Percentiles rank a stretch among this genome's conserved stretches.
Evolutionary conservation across 1,140 invertebrate species (phyloP).

Genomic region (Pseudomyrmex flavicornis): DNA sequence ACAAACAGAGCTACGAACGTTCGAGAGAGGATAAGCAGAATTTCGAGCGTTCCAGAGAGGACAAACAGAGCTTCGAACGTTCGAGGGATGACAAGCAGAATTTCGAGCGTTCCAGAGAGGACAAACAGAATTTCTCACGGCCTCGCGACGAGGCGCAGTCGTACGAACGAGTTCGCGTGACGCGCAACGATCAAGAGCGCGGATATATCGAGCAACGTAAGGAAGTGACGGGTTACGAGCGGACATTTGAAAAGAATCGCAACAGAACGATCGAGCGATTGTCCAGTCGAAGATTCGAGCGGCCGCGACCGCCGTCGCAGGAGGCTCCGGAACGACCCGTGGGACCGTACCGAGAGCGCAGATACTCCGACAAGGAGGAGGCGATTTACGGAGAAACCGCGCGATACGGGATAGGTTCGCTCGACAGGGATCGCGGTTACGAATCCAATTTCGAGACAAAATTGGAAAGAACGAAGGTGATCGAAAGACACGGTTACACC

Average conservation of each 20-base stretch:
- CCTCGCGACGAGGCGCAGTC: constrained; percentile 34
- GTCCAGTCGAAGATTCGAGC: constrained; percentile 78
- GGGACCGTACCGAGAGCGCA: constrained; percentile 74
- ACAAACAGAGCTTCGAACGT: constrained; percentile 12
- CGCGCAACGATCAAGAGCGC: constrained; percentile 40
- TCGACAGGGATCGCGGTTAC: constrained; percentile 83
- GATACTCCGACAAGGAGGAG: constrained; percentile 82
- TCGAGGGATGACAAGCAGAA: constrained; percentile 28
- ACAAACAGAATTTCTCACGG: constrained; percentile 30
- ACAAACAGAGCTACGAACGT: constrained; percentile 13
- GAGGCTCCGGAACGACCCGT: constrained; percentile 83
- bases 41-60: background rate
- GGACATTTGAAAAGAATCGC: constrained; percentile 79
- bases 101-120: background rate
- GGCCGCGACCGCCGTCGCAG: constrained; percentile 81
- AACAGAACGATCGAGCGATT: constrained; percentile 74
- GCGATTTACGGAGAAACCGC: constrained; percentile 80
- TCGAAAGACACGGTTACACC: constrained; percentile 79
- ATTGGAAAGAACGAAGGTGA: constrained; percentile 80
- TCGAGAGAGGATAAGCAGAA: constrained; percentile 30
- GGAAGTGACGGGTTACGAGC: constrained; percentile 37
- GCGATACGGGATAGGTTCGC: constrained; percentile 59
- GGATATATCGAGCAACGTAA: constrained; percentile 34
- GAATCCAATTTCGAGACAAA: constrained; percentile 85
- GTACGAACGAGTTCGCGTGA: constrained; percentile 18